Base-by-base conservation (phyloP, 2,113 vertebrate genomes). In the Dendrocopos noguchii region DNA sequence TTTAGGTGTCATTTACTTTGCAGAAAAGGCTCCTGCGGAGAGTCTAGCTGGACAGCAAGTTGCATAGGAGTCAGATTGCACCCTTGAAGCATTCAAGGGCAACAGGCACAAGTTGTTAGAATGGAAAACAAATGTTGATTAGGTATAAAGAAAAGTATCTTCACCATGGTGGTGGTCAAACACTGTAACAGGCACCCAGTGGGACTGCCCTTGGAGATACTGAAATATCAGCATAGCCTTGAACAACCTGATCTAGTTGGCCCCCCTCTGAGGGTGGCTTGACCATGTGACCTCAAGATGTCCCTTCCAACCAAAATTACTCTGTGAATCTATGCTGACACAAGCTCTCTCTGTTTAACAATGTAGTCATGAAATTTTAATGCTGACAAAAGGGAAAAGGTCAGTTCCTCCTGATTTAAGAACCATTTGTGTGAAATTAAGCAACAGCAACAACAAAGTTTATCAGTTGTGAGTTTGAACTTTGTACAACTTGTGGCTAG, bases 251-350 rank as follows among this genome's bases (percentile, higher is more conserved):
- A 77, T 83, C 36, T 53, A 8, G 42, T 34, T 94, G 56, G 61
- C 70, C 57, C 15, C 91, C 82, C 80, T 88, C 64, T 78, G 68
- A 80, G 76, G 29, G 22, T 93, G 80, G 47, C 90, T 91, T 93
- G 92, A 71, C 88, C 82, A 88, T 61, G 56, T 93, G 88, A 90
- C 93, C 85, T 93, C 73, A 61, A 75, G 76, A 87, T 77, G 73
- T 90, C 72, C 42, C 85, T 95, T 96, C 90, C 72, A 80, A 61
- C 25, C 65, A 67, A 78, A 94, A 91, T 86, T 83, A 56, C 47
- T 53, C 42, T 44, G 60, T 67, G 73, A 31, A 60, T 67, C 74
- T 94, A 11, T 94, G 80, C 91, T 85, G 90, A 80, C 80, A 76
- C 66, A 78, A 73, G 42, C 65, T 55, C 24, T 67, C 60, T 83